phyloP scores from a whole-genome alignment of 2,113 vertebrate genomes.

The Tonatia bakeri region DNA sequence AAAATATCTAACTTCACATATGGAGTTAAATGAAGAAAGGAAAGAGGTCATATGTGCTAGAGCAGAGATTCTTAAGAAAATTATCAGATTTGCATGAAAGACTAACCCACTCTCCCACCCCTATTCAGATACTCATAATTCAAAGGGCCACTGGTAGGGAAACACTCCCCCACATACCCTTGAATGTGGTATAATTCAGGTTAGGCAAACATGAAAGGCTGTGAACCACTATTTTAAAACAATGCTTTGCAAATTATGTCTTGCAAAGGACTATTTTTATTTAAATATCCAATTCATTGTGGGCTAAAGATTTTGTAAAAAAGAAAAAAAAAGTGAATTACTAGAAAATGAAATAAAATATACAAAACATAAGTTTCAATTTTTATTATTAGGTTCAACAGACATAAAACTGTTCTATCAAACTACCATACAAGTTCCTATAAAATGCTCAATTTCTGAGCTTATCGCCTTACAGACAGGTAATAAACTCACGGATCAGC shows the following conservation, averaged over 20 bases:
- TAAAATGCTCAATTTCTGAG: constrained; percentile 7
- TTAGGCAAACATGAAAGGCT: neutral
- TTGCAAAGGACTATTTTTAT: neutral
- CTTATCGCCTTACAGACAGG: neutral
- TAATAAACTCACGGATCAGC: neutral
- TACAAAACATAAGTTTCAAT: neutral
- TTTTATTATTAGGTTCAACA: neutral
- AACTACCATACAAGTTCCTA: neutral
- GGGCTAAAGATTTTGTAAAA: neutral
- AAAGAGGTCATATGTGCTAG: neutral
- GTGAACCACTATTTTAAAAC: neutral
- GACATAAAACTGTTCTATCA: neutral
- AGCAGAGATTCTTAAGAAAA: neutral
- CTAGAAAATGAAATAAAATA: neutral
- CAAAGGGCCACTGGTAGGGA: neutral
- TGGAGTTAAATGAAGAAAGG: neutral
- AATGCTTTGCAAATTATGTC: constrained; percentile 10
- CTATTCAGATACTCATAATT: neutral
- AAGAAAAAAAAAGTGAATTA: neutral
- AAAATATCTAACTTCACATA: neutral
- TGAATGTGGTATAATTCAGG: neutral
- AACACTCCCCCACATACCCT: neutral
- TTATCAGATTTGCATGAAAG: neutral
- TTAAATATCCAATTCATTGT: neutral
- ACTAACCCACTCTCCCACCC: neutral